These are phyloP conservation scores for Arge pagana DNA, from an alignment of 2,888 invertebrate genomes.

Conservation along the genomic window DNA sequence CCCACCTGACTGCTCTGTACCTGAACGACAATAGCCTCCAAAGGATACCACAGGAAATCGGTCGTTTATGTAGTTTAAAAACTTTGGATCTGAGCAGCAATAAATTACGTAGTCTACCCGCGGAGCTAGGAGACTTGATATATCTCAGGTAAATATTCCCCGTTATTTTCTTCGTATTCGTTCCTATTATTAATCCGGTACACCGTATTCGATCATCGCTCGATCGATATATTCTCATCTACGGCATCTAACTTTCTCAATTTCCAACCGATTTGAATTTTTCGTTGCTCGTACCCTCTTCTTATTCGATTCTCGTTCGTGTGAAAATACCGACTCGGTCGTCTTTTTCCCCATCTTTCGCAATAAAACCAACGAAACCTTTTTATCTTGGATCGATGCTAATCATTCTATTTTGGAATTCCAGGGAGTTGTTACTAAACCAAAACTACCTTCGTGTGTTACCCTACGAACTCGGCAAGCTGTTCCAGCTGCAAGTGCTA, in stretches of 20 bases:
- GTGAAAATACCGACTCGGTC: slow-evolving; percentile 6
- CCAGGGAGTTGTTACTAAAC: slow-evolving; percentile 90
- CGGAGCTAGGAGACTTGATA: slow-evolving; percentile 95
- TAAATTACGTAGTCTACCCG: slow-evolving; percentile 91
- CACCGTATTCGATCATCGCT: too few species aligned
- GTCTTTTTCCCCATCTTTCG: slow-evolving; percentile 25
- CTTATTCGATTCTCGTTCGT: slow-evolving; percentile 26
- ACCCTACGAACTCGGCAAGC: slow-evolving; percentile 96
- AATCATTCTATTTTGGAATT: too few species aligned
- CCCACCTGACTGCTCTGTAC: slow-evolving; percentile 92
- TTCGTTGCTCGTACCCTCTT: neutral
- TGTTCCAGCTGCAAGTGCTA: slow-evolving; percentile 93
- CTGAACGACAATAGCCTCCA: slow-evolving; percentile 94
- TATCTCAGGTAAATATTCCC: slow-evolving; percentile 73
- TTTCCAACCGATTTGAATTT: neutral
- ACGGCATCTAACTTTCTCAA: neutral
- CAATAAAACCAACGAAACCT: slow-evolving; percentile 7
- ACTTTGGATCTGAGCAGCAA: slow-evolving; percentile 93
- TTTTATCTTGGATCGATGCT: slow-evolving; percentile 21
- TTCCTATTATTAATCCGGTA: too few species aligned
- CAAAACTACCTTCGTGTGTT: slow-evolving; percentile 92
- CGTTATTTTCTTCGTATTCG: neutral
- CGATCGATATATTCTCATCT: too few species aligned
- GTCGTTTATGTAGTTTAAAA: slow-evolving; percentile 79
- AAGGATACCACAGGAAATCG: slow-evolving; percentile 90